These are phyloP conservation scores for Drosophila stalkeri DNA, from an alignment of 2,888 invertebrate species.

Conservation along the genomic window DNA sequence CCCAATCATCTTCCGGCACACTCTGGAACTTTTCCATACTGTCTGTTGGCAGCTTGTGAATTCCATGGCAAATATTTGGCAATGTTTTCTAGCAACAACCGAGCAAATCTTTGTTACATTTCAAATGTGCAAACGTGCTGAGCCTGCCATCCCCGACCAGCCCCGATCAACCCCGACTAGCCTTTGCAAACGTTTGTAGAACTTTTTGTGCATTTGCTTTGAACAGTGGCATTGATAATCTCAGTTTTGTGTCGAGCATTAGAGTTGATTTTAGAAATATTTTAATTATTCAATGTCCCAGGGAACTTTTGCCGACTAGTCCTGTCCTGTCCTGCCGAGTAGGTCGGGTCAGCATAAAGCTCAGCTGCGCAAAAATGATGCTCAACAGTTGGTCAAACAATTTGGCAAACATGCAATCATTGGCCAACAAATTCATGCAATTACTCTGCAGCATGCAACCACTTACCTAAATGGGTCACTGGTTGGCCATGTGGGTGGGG, in stretches of 20 bases:
- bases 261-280: constrained; percentile 64
- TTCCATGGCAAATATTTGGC: constrained; percentile 71
- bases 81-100: constrained; percentile 62
- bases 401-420: constrained; percentile 66
- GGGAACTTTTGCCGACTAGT: constrained; percentile 17
- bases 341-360: constrained; percentile 41
- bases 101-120: constrained; percentile 73
- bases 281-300: constrained; percentile 62
- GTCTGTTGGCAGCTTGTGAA: constrained; percentile 35
- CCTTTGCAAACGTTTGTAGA: not conserved
- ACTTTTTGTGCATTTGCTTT: constrained; percentile 10
- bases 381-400: constrained; percentile 67
- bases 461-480: constrained; percentile 26
- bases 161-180: no score
- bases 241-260: constrained; percentile 53
- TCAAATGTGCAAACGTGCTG: constrained; percentile 72
- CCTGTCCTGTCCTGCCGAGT: not conserved
- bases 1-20: constrained; percentile 19
- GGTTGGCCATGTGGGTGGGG: not conserved
- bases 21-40: constrained; percentile 1
- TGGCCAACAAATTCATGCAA: constrained; percentile 70
- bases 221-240: constrained; percentile 46
- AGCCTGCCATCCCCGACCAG: not conserved
- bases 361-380: constrained; percentile 48
- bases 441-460: constrained; percentile 54